Percentiles rank a stretch among this genome's conserved stretches.
phyloP scores from a whole-genome alignment of 2,888 invertebrate genomes.

The Epistrophella euchroma region DNA sequence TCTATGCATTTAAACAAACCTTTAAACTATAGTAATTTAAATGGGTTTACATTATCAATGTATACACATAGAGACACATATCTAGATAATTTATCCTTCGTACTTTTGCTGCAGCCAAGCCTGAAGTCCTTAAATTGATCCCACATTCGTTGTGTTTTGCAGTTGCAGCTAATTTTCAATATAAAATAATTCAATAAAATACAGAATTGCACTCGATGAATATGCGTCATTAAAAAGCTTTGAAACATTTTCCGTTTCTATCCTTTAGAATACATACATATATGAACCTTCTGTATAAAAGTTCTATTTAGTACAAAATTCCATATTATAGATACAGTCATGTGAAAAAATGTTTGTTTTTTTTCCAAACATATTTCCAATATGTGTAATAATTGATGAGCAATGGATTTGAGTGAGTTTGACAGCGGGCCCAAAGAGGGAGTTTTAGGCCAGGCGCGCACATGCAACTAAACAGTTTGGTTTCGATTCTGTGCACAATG shows the following conservation, averaged over 20 bases:
- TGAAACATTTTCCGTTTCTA: conserved; percentile 23
- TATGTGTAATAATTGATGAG: no score
- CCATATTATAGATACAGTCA: neutral
- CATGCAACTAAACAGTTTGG: no score
- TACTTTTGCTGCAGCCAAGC: neutral
- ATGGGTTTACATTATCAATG: neutral
- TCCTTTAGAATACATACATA: neutral
- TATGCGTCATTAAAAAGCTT: conserved; percentile 47
- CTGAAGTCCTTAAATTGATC: neutral
- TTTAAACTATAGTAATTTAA: conserved; percentile 10
- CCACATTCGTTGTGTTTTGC: neutral
- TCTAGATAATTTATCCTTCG: conserved; percentile 13
- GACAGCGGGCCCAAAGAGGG: no score
- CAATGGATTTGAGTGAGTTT: no score
- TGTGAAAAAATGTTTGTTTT: neutral
- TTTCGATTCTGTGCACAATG: no score
- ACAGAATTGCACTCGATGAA: conserved; percentile 58
- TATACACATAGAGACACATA: neutral
- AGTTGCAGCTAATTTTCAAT: conserved; percentile 49
- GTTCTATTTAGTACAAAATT: neutral
- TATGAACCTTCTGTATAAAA: no score
- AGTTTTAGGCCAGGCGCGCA: no score
- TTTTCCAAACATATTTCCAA: no score
- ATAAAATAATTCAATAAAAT: conserved; percentile 70
- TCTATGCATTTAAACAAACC: neutral